phyloP scores from a whole-genome alignment of 2,113 vertebrate species.

The Illadopsis cleaveri region DNA sequence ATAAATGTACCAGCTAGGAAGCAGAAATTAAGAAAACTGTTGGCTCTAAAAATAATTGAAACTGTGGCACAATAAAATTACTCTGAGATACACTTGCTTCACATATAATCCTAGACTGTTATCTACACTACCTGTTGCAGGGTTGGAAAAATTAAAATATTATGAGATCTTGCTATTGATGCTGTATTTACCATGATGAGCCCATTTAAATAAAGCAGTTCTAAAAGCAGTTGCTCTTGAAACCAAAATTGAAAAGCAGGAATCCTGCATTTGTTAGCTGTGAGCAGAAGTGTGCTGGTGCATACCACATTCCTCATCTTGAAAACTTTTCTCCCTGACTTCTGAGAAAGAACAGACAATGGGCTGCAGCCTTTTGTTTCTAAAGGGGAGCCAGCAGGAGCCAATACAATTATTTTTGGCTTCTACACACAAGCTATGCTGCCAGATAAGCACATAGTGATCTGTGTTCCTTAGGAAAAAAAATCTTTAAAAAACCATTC shows the following conservation, averaged over 20 bases:
- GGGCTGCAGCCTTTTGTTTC: conserved; percentile 7
- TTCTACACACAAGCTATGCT: background rate
- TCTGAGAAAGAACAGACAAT: background rate
- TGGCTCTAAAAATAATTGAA: conserved; percentile 48
- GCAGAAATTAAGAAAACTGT: conserved; percentile 21
- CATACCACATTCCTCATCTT: background rate
- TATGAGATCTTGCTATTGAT: conserved; percentile 6
- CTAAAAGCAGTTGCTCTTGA: background rate
- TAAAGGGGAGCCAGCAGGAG: background rate
- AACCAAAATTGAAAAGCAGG: background rate
- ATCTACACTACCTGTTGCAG: background rate
- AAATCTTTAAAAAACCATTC: background rate
- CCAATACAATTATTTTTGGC: conserved; percentile 31
- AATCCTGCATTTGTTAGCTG: background rate
- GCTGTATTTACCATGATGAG: background rate
- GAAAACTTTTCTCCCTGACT: background rate
- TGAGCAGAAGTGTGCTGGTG: background rate
- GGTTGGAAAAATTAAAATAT: conserved; percentile 40
- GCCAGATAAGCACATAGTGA: conserved; percentile 11
- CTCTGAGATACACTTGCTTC: background rate
- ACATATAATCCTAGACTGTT: background rate
- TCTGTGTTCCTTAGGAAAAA: background rate
- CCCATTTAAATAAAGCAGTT: background rate
- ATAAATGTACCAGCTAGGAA: background rate
- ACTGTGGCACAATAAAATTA: background rate